Evolutionary conservation across 2,797 vertebrate genomes (phyloP), one percentile per base, ranked within the genome.

Genomic region (Lates japonicus): DNA sequence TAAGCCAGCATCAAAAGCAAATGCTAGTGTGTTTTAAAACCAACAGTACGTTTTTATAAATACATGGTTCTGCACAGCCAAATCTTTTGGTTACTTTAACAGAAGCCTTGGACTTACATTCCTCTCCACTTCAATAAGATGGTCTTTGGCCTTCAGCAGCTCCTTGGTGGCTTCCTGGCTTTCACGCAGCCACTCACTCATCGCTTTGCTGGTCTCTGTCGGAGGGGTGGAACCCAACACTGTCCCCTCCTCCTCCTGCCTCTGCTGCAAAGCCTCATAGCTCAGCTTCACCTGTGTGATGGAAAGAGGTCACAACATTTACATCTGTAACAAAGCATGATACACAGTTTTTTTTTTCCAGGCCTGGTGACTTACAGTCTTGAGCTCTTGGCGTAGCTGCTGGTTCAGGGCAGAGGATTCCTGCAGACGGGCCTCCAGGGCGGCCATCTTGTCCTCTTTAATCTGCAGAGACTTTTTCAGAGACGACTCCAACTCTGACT

Each of bases 101-200:
- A 37, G 61, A 37, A 35, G 39, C 1, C 7, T 25, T 14, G 2
- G 14, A 76, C 97, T 96, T 91, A 98, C 97, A 88, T 97, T 98
- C 89, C 97, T 96, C 90, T 99, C 97, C 42, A 99, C 96, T 92
- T 98, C 96, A 49, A 99, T 98, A 84, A 98, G 94, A 75, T 96
- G 95, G 81, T 98, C 97, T 94, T 99, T 98, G 82, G 98, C 95
- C 90, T 96, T 97, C 77, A 99, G 37, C 72, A 99, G 93, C 59
- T 98, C 97, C 86, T 96, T 96, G 8, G 97, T 98, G 1, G 97
- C 96, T 88, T 98, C 97, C 63, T 98, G 97, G 78, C 94, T 97
- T 90, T 98, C 97, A 25, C 96, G 94, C 76, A 97, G 95, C 97
- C 97, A 98, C 67, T 93, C 86, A 81, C 87, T 95, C 84, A 96